These are phyloP conservation scores for Clinocottus analis DNA, from an alignment of 2,113 vertebrate genomes.

Conservation along the genomic window DNA sequence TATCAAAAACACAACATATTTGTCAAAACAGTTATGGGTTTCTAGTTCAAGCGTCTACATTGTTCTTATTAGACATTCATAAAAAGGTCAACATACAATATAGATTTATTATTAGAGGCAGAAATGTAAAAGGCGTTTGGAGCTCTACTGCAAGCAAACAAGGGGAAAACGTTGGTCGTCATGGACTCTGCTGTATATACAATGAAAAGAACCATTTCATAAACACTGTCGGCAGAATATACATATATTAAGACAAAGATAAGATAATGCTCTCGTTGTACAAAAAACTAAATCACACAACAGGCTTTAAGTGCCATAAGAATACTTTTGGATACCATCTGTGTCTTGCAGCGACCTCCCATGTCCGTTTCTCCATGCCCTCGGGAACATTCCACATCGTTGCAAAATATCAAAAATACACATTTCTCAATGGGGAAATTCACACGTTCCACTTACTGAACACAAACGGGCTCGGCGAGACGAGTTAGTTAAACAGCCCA, in stretches of 20 bases:
- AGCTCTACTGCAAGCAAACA: slow-evolving; percentile 46
- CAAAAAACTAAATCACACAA: slow-evolving; percentile 27
- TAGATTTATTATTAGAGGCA: slow-evolving; percentile 49
- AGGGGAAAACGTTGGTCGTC: slow-evolving; percentile 7
- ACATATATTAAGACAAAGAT: slow-evolving; percentile 19
- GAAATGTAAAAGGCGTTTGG: slow-evolving; percentile 28
- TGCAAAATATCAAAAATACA: slow-evolving; percentile 65
- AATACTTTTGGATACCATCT: background rate
- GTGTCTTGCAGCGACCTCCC: slow-evolving; percentile 40
- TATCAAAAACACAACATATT: slow-evolving; percentile 59
- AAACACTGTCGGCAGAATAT: slow-evolving; percentile 14
- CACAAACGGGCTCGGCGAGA: slow-evolving; percentile 37
- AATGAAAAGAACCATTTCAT: slow-evolving; percentile 6
- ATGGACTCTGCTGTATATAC: slow-evolving; percentile 33
- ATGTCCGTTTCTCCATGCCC: background rate
- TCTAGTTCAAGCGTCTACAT: slow-evolving; percentile 55
- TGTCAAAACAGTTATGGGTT: slow-evolving; percentile 46
- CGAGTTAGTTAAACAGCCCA: background rate
- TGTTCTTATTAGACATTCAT: slow-evolving; percentile 47
- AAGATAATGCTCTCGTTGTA: slow-evolving; percentile 31
- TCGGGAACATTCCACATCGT: background rate
- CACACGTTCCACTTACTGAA: background rate
- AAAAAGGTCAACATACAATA: slow-evolving; percentile 56
- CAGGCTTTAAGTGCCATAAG: slow-evolving; percentile 21
- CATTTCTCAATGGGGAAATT: slow-evolving; percentile 19